These are phyloP conservation scores for Limenitis camilla DNA, from an alignment of 2,888 invertebrate genomes.

Conservation along the genomic window DNA sequence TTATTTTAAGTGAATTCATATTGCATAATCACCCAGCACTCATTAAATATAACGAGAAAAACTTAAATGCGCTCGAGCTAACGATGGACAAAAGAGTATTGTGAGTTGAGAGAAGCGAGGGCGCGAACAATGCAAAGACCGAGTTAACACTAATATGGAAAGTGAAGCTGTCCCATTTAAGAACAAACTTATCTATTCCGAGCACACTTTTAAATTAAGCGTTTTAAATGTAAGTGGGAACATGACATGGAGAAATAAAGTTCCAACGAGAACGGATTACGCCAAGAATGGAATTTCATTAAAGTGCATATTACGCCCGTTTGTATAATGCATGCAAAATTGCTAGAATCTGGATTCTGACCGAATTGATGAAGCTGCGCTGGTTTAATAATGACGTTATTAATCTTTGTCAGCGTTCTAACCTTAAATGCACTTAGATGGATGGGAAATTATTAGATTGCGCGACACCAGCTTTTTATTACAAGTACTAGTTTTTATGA, in stretches of 20 bases:
- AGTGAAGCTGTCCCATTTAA: slow-evolving; percentile 9
- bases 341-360: slow-evolving; percentile 18
- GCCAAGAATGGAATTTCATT: slow-evolving; percentile 24
- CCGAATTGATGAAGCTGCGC: slow-evolving; percentile 10
- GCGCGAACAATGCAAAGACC: no score
- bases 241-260: slow-evolving; percentile 24
- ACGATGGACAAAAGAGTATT: no score
- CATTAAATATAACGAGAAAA: no score
- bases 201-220: slow-evolving; percentile 21
- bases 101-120: no score
- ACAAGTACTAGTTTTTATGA: no score
- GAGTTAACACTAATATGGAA: slow-evolving; percentile 11
- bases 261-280: slow-evolving; percentile 23
- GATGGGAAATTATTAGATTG: not conserved
- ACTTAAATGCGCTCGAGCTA: no score
- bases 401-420: slow-evolving; percentile 14
- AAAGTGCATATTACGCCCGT: slow-evolving; percentile 21
- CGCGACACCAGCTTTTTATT: no score
- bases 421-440: slow-evolving; percentile 10
- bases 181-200: slow-evolving; percentile 1
- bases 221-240: slow-evolving; percentile 23
- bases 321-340: slow-evolving; percentile 22
- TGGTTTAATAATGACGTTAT: slow-evolving; percentile 14
- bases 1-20: no score
- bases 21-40: no score